Base-by-base conservation (phyloP, 2,113 vertebrate species). In the Prionailurus bengalensis region DNA sequence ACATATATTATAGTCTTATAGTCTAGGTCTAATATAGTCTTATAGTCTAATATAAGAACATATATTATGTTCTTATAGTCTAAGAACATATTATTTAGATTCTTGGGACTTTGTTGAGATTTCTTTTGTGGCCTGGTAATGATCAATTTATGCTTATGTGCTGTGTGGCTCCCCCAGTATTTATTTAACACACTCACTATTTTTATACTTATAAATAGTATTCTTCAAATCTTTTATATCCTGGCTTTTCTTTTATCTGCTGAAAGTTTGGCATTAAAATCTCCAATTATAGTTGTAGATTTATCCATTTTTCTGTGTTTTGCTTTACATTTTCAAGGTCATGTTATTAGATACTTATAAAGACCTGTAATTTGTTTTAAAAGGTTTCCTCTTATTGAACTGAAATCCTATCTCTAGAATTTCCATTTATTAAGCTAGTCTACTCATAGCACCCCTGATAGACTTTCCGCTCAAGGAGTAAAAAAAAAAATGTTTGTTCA, bases 231-330 rank as follows among this genome's bases (percentile, higher is more conserved):
- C 21, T 89, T 88, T 48, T 61, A 27, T 85, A 19, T 76, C 36
- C 79, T 70, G 55, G n/a, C 13, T 65, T 92, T 92, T 85, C 33
- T 94, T 94, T 88, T 66, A n/a, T 95, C 58, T 95, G 42, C 71
- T 48, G 25, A 81, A 58, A 76, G 29, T 31, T 7, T 17, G 73
- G 1, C 84, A 39, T 89, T 71, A 85, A 90, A 76, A 82, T 84
- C 42, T 94, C 21, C 13, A 63, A 17, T 79, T 82, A 27, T 1
- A 61, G 29, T 71, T 81, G 17, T 61, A 48, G 45, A 63, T 27
- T n/a, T 89, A 81, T 65, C 61, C 13, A 65, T 86, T 93, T 88
- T 92, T 71, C 6, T 65, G 4, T 55, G 25, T 81, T 97, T 82
- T 74, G 33, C 66, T 85, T 61, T 78, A 71, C 15, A n/a, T 51